Evolutionary conservation across 2,113 vertebrate species (phyloP).

Genomic region (Zosterops hypoxanthus): DNA sequence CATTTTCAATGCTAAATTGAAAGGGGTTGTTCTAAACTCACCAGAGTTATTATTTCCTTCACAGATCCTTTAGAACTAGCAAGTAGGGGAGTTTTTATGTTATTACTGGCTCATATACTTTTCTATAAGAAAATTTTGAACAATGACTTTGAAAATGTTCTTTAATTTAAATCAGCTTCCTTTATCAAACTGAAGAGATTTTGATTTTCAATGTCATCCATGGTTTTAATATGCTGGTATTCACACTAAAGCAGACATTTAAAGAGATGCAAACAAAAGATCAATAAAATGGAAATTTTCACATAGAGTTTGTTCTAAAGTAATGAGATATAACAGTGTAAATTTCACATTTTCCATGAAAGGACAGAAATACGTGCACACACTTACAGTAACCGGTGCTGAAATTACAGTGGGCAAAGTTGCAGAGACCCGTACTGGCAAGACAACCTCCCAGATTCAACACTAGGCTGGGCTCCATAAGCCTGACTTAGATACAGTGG

Average conservation of each 20-base stretch:
- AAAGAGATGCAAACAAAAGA: neutral
- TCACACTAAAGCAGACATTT: neutral
- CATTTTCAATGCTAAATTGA: neutral
- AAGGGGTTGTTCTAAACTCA: neutral
- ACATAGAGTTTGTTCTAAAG: neutral
- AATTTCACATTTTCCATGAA: neutral
- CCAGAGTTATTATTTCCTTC: neutral
- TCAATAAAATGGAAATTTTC: neutral
- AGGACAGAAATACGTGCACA: neutral
- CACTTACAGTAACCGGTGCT: neutral
- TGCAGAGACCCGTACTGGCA: fast-evolving
- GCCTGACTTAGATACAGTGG: neutral
- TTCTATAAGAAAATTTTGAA: neutral
- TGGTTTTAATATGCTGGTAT: neutral
- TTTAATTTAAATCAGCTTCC: neutral
- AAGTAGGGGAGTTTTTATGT: neutral
- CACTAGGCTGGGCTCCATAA: neutral
- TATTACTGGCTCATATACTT: neutral
- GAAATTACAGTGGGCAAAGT: neutral
- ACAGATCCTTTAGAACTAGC: neutral
- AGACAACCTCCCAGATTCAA: neutral
- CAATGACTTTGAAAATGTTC: neutral
- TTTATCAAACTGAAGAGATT: neutral
- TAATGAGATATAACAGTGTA: neutral
- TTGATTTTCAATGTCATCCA: neutral